Conservation (phyloP, 2,113 vertebrate species). For the Microcebus griseorufus region DNA sequence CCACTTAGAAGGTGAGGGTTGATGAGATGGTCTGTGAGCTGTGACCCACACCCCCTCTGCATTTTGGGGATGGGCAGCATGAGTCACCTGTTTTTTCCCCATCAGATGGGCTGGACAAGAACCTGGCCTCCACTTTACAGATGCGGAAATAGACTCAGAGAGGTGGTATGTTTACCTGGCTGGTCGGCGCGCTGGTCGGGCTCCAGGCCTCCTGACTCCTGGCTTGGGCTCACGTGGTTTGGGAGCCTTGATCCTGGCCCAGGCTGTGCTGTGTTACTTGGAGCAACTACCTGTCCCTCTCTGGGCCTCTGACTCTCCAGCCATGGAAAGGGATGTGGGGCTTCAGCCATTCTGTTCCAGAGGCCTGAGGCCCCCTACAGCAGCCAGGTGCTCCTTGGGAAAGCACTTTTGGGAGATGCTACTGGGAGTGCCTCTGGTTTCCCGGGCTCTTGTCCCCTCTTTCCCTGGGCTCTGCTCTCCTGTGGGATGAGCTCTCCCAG, state of each 20-base stretch:
- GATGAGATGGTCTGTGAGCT: not conserved
- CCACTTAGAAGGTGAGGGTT: not conserved
- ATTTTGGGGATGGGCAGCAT: not conserved
- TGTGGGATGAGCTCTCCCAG: not conserved
- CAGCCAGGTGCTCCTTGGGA: not conserved
- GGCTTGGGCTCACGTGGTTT: not conserved
- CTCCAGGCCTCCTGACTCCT: not conserved
- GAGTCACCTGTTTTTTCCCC: not conserved
- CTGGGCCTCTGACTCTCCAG: not conserved
- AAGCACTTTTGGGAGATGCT: not conserved
- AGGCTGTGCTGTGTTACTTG: not conserved
- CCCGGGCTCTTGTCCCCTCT: not conserved
- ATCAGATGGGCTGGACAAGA: not conserved
- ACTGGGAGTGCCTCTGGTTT: not conserved
- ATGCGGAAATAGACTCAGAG: not conserved
- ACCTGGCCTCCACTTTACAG: not conserved
- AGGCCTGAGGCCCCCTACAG: not conserved
- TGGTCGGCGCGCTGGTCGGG: accelerated
- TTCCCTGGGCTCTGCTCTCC: not conserved
- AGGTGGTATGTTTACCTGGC: accelerated
- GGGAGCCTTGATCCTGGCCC: not conserved
- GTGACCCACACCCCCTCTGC: too few species aligned
- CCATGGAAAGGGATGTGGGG: not conserved
- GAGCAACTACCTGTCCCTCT: not conserved
- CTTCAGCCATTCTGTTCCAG: accelerated